phyloP scores from a whole-genome alignment of 1,140 invertebrate genomes.

The Zaprionus nigranus region DNA sequence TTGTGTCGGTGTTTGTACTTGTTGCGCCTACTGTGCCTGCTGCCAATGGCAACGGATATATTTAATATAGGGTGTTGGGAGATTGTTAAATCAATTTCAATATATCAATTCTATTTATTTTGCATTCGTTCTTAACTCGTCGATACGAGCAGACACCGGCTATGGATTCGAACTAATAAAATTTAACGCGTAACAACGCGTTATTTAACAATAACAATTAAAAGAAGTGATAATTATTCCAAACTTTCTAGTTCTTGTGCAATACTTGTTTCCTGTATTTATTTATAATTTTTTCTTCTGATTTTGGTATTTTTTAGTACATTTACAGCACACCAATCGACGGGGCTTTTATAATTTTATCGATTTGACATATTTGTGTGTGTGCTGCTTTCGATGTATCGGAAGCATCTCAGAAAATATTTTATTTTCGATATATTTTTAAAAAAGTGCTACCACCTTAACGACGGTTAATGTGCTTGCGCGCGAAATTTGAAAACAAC shows the following conservation, averaged over 20 bases:
- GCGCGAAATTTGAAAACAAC: constrained; percentile 39
- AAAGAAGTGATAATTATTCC: constrained; percentile 12
- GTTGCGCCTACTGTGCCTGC: constrained; percentile 45
- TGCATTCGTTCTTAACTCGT: constrained; percentile 60
- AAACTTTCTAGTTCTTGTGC: constrained; percentile 33
- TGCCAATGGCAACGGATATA: constrained; percentile 50
- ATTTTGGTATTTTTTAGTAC: constrained; percentile 28
- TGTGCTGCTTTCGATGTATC: constrained; percentile 42
- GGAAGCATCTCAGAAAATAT: constrained; percentile 33
- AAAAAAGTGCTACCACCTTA: constrained; percentile 33
- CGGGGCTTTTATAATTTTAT: constrained; percentile 16
- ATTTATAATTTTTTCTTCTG: constrained; percentile 1
- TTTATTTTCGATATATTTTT: constrained; percentile 35
- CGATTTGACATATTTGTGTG: constrained; percentile 33
- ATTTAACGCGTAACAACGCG: constrained; percentile 48
- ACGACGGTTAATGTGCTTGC: constrained; percentile 2
- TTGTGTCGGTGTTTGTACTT: constrained; percentile 11
- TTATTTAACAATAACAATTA: constrained; percentile 29
- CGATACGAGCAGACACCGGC: constrained; percentile 40
- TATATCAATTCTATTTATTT: constrained; percentile 34
- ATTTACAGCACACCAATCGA: neutral
- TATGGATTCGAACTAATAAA: constrained; percentile 18
- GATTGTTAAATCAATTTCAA: constrained; percentile 67
- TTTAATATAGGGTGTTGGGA: constrained; percentile 30
- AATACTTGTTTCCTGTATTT: constrained; percentile 42